phyloP scores from a whole-genome alignment of 2,113 vertebrate species.

The Brachionichthys hirsutus region DNA sequence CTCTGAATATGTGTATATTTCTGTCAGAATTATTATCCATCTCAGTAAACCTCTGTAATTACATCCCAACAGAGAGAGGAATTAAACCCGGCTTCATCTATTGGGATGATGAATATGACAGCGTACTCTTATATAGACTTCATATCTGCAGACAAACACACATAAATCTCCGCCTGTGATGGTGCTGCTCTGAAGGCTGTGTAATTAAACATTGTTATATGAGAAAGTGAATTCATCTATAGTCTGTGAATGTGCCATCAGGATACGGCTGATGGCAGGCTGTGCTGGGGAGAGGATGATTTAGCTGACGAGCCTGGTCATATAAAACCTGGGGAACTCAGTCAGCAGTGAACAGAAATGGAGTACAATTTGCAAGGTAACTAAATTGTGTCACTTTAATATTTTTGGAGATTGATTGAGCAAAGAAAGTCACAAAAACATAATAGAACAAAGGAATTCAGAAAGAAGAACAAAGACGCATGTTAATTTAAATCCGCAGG shows the following conservation, averaged over 20 bases:
- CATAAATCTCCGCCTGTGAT: constrained; percentile 69
- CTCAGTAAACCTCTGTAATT: constrained; percentile 76
- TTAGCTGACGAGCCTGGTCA: constrained; percentile 59
- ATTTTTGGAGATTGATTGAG: constrained; percentile 51
- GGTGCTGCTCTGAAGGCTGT: constrained; percentile 69
- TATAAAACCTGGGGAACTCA: constrained; percentile 60
- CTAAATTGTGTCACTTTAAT: constrained; percentile 57
- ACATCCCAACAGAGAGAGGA: constrained; percentile 69
- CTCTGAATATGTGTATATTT: constrained; percentile 32
- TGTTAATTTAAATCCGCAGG: background rate
- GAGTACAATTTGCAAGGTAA: constrained; percentile 58
- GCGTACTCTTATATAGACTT: constrained; percentile 71
- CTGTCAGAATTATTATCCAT: constrained; percentile 68
- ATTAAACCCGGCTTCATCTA: constrained; percentile 71
- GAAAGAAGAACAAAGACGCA: constrained; percentile 21
- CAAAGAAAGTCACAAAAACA: constrained; percentile 28
- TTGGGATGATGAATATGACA: constrained; percentile 72
- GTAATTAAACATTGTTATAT: constrained; percentile 77
- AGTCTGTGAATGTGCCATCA: constrained; percentile 71
- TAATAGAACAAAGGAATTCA: constrained; percentile 34
- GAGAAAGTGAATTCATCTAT: constrained; percentile 72
- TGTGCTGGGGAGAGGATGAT: constrained; percentile 59
- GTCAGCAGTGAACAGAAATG: constrained; percentile 51
- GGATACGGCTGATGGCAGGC: constrained; percentile 66
- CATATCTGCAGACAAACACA: constrained; percentile 74